Percentiles rank a stretch among this genome's conserved stretches.
phyloP scores from a whole-genome alignment of 2,888 invertebrate species.

The Pyralis farinalis region DNA sequence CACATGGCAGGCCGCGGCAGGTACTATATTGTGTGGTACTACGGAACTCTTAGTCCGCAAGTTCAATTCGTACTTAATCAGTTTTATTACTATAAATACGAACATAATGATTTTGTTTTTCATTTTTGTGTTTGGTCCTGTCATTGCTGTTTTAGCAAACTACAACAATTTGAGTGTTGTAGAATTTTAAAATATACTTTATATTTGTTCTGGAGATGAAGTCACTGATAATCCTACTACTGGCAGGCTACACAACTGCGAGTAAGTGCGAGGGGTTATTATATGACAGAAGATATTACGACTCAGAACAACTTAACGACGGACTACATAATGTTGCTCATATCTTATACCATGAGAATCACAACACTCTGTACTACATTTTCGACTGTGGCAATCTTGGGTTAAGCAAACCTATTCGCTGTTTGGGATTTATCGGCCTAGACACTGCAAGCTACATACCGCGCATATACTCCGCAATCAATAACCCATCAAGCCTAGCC shows the following conservation, averaged over 20 bases:
- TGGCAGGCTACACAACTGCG: conserved; percentile 27
- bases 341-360: conserved; percentile 46
- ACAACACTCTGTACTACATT: conserved; percentile 59
- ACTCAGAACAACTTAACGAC: conserved; percentile 54
- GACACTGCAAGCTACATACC: conserved; percentile 33
- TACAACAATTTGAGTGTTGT: too few relatives aligned
- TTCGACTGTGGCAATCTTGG: conserved; percentile 46
- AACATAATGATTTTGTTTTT: too few relatives aligned
- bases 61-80: too few relatives aligned
- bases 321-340: conserved; percentile 55
- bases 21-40: too few relatives aligned
- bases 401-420: conserved; percentile 29
- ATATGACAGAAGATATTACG: conserved; percentile 51
- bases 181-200: too few relatives aligned
- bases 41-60: too few relatives aligned
- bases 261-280: conserved; percentile 46
- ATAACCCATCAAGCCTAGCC: conserved; percentile 59
- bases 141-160: too few relatives aligned
- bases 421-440: conserved; percentile 47
- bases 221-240: conserved; percentile 22
- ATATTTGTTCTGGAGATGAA: conserved; percentile 27
- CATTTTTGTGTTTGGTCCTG: too few relatives aligned
- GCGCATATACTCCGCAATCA: conserved; percentile 48
- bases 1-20: too few relatives aligned
- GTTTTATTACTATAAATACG: too few relatives aligned